Conservation (phyloP, 2,888 invertebrate genomes). For the Macaria notata region DNA sequence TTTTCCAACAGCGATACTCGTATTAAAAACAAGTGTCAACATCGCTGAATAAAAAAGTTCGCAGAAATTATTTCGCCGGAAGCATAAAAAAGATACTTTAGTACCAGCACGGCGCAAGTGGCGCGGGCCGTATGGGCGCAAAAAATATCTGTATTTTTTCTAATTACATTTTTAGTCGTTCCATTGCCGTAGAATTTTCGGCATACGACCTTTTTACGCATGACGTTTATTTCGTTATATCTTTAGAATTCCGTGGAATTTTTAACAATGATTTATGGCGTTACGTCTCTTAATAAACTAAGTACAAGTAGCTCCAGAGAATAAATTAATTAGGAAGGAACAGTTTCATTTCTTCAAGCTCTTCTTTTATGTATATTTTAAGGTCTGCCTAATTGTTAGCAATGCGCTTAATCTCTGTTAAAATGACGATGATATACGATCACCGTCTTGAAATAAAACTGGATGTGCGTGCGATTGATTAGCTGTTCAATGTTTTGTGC, state of each 20-base stretch:
- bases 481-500: no score
- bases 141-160: constrained; percentile 9
- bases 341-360: no score
- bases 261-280: no score
- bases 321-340: no score
- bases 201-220: not conserved
- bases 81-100: constrained; percentile 20
- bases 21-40: constrained; percentile 20
- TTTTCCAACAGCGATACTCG: constrained; percentile 1
- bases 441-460: no score
- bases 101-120: not conserved
- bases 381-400: no score
- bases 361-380: no score
- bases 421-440: no score
- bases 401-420: no score
- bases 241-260: not conserved
- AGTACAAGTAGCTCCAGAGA: no score
- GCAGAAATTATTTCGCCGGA: constrained; percentile 9
- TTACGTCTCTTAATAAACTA: no score
- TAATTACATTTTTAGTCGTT: constrained; percentile 14
- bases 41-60: constrained; percentile 18
- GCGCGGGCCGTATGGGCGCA: constrained; percentile 4
- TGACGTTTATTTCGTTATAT: not conserved
- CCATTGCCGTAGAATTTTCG: not conserved
- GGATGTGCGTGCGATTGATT: no score